Evolutionary conservation across 2,113 vertebrate species (phyloP), one percentile per base, ranked within the genome.

Genomic region (Tragelaphus buxtoni): DNA sequence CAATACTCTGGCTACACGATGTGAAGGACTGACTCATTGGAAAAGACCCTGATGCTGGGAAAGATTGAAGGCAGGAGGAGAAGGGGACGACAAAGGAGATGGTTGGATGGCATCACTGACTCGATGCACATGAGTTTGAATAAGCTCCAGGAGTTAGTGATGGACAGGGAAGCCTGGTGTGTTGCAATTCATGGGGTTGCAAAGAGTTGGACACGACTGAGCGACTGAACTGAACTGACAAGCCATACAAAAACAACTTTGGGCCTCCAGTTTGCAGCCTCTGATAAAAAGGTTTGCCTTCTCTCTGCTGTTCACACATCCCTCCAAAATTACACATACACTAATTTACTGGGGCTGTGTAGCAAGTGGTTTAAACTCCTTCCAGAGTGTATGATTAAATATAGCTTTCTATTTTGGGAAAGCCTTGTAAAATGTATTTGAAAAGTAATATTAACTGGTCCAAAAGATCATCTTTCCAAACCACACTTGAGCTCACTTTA

Each of bases 391-490:
- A 84, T 49, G 53, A 28, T 95, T 96, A 87, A 91, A 63, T 88
- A 47, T 86, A 90, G 55, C 94, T 96, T 90, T 97, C 69, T 97
- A 45, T 95, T 97, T 93, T 53, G 58, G 58, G 58, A 74, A 88
- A 98, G 61, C 63, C 74, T 63, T 89, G 42, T 87, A 84, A 95
- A 98, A 74, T 69, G 30, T 84, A 83, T 96, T 80, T 58, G 63
- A 95, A 82, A 47, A 81, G 9, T 45, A 91, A 87, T 92, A 87
- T 80, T 97, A 98, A 90, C 86, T 89, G 49, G 77, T 89, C 95
- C 81, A 86, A 94, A 98, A 92, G 91, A 90, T 98, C 95, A 94
- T 94, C 95, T 97, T 97, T 97, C 89, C 60, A 96, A 95, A 90
- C 61, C 39, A 45, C 30, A 13, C 51, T 94, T 92, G 90, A 80